Conservation (phyloP, 2,797 vertebrate genomes). For the Neostethus bicornis region DNA sequence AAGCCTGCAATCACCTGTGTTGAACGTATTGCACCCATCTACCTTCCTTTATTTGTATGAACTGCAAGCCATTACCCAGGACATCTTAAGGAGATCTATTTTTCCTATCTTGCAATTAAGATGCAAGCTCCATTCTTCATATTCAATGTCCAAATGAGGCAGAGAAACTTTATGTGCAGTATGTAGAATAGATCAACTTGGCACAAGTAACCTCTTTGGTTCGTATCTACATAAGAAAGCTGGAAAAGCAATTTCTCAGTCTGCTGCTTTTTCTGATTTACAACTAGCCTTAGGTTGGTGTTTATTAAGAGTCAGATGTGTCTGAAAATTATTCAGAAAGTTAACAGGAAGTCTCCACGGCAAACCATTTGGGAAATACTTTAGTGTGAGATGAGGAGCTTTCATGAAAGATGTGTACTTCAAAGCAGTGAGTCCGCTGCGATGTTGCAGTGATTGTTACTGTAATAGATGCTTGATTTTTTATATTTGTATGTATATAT, state of each 20-base stretch:
- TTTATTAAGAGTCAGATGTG: constrained; percentile 47
- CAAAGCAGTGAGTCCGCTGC: constrained; percentile 59
- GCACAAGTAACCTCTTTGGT: constrained; percentile 46
- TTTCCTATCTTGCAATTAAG: constrained; percentile 43
- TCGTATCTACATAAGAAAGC: constrained; percentile 44
- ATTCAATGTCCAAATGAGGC: constrained; percentile 73
- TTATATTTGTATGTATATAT: constrained; percentile 41
- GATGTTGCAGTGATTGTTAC: constrained; percentile 47
- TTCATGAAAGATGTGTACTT: constrained; percentile 41
- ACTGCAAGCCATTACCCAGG: constrained; percentile 46
- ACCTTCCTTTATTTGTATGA: constrained; percentile 37
- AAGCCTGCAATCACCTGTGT: constrained; percentile 63
- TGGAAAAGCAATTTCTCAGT: constrained; percentile 41
- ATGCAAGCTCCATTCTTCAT: constrained; percentile 55
- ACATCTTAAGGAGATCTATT: constrained; percentile 52
- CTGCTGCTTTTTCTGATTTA: constrained; percentile 25
- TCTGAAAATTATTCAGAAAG: constrained; percentile 54
- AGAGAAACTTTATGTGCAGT: constrained; percentile 69
- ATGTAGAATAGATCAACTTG: constrained; percentile 70
- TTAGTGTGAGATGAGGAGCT: constrained; percentile 57
- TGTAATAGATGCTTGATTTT: constrained; percentile 45
- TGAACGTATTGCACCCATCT: constrained; percentile 49
- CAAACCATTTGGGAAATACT: constrained; percentile 63
- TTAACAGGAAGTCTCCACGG: constrained; percentile 52
- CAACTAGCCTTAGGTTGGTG: constrained; percentile 35